phyloP scores from a whole-genome alignment of 2,797 vertebrate species.

The Cirrhinus molitorella region DNA sequence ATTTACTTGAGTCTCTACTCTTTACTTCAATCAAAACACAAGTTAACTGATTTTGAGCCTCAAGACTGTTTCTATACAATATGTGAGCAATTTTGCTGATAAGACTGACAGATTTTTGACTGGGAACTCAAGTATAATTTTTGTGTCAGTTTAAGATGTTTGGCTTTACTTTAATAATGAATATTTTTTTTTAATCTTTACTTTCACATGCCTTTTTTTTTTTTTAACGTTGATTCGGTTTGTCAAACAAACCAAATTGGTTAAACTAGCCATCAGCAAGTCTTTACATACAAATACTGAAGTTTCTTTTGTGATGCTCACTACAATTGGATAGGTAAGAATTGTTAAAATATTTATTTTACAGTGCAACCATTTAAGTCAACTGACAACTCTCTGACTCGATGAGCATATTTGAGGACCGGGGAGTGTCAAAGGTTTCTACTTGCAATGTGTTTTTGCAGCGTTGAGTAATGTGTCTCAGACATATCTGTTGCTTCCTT shows the following conservation, averaged over 20 bases:
- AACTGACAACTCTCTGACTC: too few species aligned
- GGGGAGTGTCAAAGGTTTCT: too few species aligned
- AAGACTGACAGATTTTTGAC: neutral
- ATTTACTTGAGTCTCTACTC: neutral
- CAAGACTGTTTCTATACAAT: neutral
- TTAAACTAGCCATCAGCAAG: neutral
- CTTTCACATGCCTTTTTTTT: neutral
- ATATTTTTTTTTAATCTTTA: too few species aligned
- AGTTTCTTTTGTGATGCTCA: neutral
- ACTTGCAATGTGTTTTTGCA: too few species aligned
- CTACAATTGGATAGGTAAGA: too few species aligned
- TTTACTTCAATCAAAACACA: neutral
- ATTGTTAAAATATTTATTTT: too few species aligned
- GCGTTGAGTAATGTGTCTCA: too few species aligned
- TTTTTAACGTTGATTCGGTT: neutral
- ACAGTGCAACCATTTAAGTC: too few species aligned
- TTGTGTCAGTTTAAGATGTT: neutral
- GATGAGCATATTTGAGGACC: too few species aligned
- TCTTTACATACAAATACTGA: neutral
- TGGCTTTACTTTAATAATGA: neutral
- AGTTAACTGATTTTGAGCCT: slow-evolving; percentile 7
- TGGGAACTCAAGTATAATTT: neutral
- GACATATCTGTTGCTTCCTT: too few species aligned
- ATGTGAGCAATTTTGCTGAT: neutral
- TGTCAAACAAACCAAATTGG: neutral